These are phyloP conservation scores for Isoperla grammatica DNA, from an alignment of 2,888 invertebrate species.

Conservation along the genomic window DNA sequence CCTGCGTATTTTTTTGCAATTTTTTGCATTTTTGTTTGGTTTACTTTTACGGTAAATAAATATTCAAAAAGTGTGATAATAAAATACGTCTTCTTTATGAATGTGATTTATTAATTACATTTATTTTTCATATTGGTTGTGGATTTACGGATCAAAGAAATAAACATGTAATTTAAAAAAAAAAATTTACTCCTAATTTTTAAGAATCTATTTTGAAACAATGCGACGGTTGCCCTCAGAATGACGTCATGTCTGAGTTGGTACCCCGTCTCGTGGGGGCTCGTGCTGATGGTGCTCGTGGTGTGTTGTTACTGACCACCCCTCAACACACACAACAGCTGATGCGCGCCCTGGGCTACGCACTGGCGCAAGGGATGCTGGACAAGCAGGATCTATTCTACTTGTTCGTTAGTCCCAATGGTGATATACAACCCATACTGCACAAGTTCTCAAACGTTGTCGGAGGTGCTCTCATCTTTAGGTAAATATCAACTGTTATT, in stretches of 20 bases:
- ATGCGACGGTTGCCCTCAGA: not conserved
- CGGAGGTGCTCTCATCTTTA: conserved; percentile 30
- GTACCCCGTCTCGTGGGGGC: conserved; percentile 32
- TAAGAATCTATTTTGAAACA: too few species aligned
- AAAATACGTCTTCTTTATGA: too few species aligned
- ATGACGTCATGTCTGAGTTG: conserved; percentile 19
- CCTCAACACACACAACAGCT: conserved; percentile 30
- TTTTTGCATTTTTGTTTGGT: too few species aligned
- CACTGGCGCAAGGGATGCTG: conserved; percentile 28
- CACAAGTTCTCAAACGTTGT: conserved; percentile 28
- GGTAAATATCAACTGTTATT: conserved; percentile 22
- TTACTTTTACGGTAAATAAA: too few species aligned
- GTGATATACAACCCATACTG: conserved; percentile 22
- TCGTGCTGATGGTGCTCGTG: conserved; percentile 32
- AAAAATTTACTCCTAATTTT: too few species aligned
- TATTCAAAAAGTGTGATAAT: too few species aligned
- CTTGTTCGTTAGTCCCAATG: conserved; percentile 28
- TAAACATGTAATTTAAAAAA: too few species aligned
- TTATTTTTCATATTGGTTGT: too few species aligned
- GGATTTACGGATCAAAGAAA: too few species aligned
- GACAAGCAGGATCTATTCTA: conserved; percentile 31
- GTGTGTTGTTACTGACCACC: conserved; percentile 33
- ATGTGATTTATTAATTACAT: too few species aligned
- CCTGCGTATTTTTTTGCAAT: too few species aligned
- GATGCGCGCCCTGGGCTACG: conserved; percentile 30